These are phyloP conservation scores for Dissostichus mawsoni DNA, from an alignment of 2,113 vertebrate genomes.

Conservation along the genomic window DNA sequence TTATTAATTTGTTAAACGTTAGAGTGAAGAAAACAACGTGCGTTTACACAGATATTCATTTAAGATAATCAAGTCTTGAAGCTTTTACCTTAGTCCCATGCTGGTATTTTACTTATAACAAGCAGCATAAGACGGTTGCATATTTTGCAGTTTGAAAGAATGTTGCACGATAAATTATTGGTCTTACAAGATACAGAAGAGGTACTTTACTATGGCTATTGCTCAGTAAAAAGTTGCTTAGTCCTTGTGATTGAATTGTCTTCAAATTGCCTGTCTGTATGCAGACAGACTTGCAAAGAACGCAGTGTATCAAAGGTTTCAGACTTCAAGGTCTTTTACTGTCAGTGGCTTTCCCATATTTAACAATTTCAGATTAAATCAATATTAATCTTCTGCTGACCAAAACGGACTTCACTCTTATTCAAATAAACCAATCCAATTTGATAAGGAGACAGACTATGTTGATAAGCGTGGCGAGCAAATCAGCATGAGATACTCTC, in stretches of 20 bases:
- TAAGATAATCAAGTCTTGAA: background rate
- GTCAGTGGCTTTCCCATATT: conserved; percentile 71
- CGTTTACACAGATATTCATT: conserved; percentile 18
- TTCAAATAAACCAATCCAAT: conserved; percentile 78
- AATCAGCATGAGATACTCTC: conserved; percentile 66
- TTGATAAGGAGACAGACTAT: conserved; percentile 74
- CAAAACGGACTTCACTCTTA: conserved; percentile 69
- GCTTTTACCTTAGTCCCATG: background rate
- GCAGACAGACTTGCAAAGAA: conserved; percentile 32
- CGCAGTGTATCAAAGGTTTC: conserved; percentile 42
- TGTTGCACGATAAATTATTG: background rate
- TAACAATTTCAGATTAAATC: conserved; percentile 82
- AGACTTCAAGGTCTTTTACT: conserved; percentile 66
- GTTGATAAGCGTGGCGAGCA: conserved; percentile 67
- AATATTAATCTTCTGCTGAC: conserved; percentile 74
- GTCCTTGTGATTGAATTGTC: conserved; percentile 7
- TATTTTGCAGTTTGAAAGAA: conserved; percentile 12
- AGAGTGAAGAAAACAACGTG: conserved; percentile 13
- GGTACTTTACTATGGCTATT: background rate
- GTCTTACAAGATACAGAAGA: background rate
- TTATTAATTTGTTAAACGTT: conserved; percentile 45
- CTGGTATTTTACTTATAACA: background rate
- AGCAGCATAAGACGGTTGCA: background rate
- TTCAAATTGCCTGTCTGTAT: background rate
- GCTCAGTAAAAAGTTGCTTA: background rate